Evolutionary conservation across 2,113 vertebrate genomes (phyloP).

Genomic region (Amphiprion percula): DNA sequence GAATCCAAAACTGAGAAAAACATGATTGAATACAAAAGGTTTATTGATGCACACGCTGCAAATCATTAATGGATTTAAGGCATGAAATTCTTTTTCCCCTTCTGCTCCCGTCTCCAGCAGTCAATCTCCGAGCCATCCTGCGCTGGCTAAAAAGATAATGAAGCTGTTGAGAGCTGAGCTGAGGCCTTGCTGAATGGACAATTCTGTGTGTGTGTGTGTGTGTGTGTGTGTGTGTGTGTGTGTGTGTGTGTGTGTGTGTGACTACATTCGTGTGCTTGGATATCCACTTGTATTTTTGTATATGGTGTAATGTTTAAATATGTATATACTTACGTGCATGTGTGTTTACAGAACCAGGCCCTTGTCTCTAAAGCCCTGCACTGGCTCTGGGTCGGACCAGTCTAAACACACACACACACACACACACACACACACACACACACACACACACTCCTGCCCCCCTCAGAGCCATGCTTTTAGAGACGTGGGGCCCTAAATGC

Average conservation of each 20-base stretch:
- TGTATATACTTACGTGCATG: conserved; percentile 24
- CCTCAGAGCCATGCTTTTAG: conserved; percentile 68
- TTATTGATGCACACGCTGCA: conserved; percentile 14
- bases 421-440: conserved; percentile 44
- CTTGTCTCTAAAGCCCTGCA: conserved; percentile 50
- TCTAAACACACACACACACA: conserved; percentile 69
- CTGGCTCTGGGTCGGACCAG: conserved; percentile 52
- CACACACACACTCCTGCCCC: conserved; percentile 44
- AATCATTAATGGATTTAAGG: conserved; percentile 32
- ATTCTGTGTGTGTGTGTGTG: not conserved
- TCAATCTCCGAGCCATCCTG: conserved; percentile 6
- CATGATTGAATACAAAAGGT: conserved; percentile 9
- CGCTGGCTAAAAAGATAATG: conserved; percentile 14
- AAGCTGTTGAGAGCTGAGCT: conserved; percentile 15
- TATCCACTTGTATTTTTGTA: conserved; percentile 43
- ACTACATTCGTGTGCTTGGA: conserved; percentile 19
- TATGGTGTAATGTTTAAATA: conserved; percentile 52
- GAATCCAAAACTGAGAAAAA: conserved; percentile 9
- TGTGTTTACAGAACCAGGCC: conserved; percentile 64
- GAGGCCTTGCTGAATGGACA: conserved; percentile 6
- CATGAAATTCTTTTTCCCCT: conserved; percentile 10
- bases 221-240: conserved; percentile 1
- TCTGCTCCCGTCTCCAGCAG: not conserved
- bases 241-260: conserved; percentile 9
- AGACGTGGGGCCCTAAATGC: conserved; percentile 79